phyloP scores from a whole-genome alignment of 1,140 invertebrate genomes.

The Conus ventricosus region DNA sequence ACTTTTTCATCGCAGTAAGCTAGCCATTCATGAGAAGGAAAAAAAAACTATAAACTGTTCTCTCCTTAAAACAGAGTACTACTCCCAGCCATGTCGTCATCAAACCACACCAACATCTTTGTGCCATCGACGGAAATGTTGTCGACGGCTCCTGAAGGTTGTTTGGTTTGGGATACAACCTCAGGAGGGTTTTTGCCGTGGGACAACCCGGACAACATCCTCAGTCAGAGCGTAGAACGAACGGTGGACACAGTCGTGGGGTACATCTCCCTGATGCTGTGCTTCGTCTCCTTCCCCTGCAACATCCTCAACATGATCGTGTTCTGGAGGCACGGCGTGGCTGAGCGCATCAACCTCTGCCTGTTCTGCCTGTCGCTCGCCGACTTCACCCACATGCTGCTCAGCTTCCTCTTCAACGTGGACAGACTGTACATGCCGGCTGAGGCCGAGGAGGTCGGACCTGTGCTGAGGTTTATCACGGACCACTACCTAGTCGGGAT shows the following conservation, averaged over 20 bases:
- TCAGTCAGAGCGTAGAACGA: neutral
- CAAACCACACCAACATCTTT: neutral
- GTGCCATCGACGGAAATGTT: neutral
- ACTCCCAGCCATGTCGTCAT: neutral
- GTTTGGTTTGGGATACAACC: neutral
- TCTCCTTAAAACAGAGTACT: no score
- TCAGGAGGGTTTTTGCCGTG: neutral
- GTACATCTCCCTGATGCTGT: neutral
- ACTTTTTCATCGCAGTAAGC: no score
- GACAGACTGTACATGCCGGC: neutral
- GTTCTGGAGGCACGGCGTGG: neutral
- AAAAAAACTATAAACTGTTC: no score
- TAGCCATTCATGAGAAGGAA: no score
- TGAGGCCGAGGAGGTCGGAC: neutral
- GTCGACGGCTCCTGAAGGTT: neutral
- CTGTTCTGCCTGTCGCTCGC: neutral
- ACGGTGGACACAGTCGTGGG: neutral
- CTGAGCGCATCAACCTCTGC: slow-evolving; percentile 1
- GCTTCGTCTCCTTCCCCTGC: neutral
- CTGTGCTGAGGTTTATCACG: neutral
- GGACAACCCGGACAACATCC: neutral
- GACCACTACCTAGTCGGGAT: neutral
- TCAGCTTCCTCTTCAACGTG: neutral
- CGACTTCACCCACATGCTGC: neutral
- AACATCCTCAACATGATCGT: neutral